Evolutionary conservation across 2,113 vertebrate genomes (phyloP), one percentile per base, ranked within the genome.

Genomic region (Drymodes brunneopygia): DNA sequence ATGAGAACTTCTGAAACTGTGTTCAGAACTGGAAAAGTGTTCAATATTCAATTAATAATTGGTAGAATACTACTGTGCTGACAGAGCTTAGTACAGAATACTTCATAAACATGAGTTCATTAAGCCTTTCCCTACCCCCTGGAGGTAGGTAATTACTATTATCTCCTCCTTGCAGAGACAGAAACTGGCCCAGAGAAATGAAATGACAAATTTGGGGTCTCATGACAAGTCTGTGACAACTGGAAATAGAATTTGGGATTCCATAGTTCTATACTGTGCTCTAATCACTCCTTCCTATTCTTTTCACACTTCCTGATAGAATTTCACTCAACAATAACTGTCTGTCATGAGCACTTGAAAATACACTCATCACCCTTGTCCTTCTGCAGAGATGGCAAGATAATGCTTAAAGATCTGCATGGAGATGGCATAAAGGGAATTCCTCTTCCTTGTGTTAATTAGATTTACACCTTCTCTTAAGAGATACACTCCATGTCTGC

Each of bases 71-170:
- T 90, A 25, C 80, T 81, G 64, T 74, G 64, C 64, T 94, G 74
- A 44, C 81, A 54, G 82, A 85, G 57, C 72, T 92, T 86, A 89
- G 64, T 88, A 64, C 50, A 84, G 75, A 91, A 36, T 48, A 57
- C 64, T 96, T 97, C 47, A 95, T 86, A 95, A 96, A 77, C 60
- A 84, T 72, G 93, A 95, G 88, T 90, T 94, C 94, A 91, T 97
- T 96, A 97, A 97, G 89, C 86, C 54, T 84, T 95, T 90, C 87
- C 81, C 86, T 95, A 88, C 88, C 93, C 96, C 91, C 96, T 77
- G 73, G 91, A 97, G 94, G 81, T 66, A 40, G 84, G 54, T 96
- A 96, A 96, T 97, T 97, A 96, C 74, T 91, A 86, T 66, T 96
- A 93, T 97, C 95, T 95, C 79, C 58, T 86, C 57, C 79, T 92